phyloP scores from a whole-genome alignment of 2,888 invertebrate genomes.

The Nymphalis c-album region DNA sequence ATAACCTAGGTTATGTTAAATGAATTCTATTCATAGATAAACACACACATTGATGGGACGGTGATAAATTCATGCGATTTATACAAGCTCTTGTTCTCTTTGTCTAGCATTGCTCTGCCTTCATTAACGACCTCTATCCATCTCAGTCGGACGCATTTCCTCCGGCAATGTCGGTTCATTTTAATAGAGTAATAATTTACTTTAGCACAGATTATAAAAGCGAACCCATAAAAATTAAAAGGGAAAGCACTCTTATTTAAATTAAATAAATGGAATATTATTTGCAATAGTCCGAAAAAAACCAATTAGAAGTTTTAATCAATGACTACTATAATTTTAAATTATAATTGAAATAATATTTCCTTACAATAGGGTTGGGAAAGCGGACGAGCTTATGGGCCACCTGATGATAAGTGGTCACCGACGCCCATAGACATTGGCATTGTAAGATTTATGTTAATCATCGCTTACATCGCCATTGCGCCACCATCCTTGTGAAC shows the following conservation, averaged over 20 bases:
- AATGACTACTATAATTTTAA: no score
- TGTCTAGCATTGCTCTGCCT: constrained; percentile 29
- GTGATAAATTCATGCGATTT: constrained; percentile 31
- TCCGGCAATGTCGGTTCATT: constrained; percentile 39
- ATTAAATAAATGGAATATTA: no score
- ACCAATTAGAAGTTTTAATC: no score
- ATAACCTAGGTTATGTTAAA: constrained; percentile 6
- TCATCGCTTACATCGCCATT: no score
- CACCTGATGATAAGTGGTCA: no score
- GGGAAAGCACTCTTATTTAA: not conserved
- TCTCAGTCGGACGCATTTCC: constrained; percentile 56
- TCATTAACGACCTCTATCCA: constrained; percentile 58
- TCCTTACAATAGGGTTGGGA: no score
- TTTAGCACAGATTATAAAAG: constrained; percentile 8
- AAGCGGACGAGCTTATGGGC: no score
- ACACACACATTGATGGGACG: constrained; percentile 29
- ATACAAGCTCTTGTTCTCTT: constrained; percentile 29
- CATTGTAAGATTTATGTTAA: no score
- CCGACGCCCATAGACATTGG: no score
- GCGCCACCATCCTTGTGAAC: no score
- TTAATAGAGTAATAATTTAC: constrained; percentile 37
- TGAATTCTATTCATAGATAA: constrained; percentile 6
- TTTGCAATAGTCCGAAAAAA: no score
- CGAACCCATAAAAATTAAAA: not conserved
- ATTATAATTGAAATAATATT: no score